These are phyloP conservation scores for Sternotherus odoratus DNA, from an alignment of 2,797 vertebrate species.

Conservation along the genomic window DNA sequence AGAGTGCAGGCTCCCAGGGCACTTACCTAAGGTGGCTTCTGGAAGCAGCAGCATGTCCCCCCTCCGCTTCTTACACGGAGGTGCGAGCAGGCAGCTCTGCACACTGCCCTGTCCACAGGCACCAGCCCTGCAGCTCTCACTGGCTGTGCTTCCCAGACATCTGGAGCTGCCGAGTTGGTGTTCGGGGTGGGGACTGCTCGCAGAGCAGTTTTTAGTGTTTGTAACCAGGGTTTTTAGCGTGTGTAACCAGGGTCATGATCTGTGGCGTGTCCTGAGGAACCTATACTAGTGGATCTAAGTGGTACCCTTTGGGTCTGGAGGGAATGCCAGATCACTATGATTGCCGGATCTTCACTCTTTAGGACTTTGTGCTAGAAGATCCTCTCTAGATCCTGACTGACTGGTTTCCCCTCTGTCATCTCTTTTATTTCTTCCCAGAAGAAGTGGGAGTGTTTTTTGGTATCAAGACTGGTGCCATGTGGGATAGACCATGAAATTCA, in stretches of 20 bases:
- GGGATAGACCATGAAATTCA: neutral
- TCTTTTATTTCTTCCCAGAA: neutral
- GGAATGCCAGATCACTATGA: neutral
- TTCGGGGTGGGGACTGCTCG: no score
- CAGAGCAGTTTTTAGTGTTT: neutral
- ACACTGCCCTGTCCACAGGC: no score
- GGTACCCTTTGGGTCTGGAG: neutral
- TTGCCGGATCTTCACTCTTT: neutral
- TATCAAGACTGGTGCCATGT: neutral
- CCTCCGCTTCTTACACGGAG: no score
- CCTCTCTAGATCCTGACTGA: neutral
- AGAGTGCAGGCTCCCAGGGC: no score
- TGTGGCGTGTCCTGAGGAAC: neutral
- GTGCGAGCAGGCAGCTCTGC: no score
- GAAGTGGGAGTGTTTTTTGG: neutral
- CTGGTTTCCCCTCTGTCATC: rapidly evolving
- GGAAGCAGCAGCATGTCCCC: no score
- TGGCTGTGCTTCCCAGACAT: no score
- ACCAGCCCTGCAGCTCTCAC: no score
- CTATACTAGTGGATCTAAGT: neutral
- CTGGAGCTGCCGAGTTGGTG: no score
- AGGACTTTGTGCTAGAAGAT: neutral
- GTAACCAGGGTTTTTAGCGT: neutral
- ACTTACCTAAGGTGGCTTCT: no score
- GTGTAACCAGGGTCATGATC: neutral